Conservation (phyloP, 2,888 invertebrate genomes). For the Rhamnusium bicolor region DNA sequence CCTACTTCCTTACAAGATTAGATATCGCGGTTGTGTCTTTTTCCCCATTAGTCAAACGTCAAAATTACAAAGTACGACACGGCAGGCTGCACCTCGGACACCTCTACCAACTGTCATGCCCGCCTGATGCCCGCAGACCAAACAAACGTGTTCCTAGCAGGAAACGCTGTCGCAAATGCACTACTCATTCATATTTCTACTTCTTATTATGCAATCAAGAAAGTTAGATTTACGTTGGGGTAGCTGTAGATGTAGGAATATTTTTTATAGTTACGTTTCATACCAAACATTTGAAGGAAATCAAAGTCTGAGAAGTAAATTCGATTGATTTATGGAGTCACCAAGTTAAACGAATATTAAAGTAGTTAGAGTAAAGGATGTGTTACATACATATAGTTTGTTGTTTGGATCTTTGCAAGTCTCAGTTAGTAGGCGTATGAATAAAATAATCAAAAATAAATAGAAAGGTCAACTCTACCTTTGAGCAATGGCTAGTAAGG, state of each 20-base stretch:
- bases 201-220: slow-evolving; percentile 23
- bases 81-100: slow-evolving; percentile 45
- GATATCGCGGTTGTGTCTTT: slow-evolving; percentile 42
- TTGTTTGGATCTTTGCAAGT: no score
- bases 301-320: background rate
- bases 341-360: no score
- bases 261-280: background rate
- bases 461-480: no score
- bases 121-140: slow-evolving; percentile 5
- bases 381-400: no score
- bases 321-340: no score
- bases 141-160: slow-evolving; percentile 22
- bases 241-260: background rate
- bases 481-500: no score
- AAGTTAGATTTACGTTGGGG: slow-evolving; percentile 12
- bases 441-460: no score
- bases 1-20: slow-evolving; percentile 49
- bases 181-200: slow-evolving; percentile 17
- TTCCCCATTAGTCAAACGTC: slow-evolving; percentile 52
- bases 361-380: no score
- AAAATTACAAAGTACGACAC: slow-evolving; percentile 53
- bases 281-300: background rate
- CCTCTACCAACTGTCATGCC: slow-evolving; percentile 21
- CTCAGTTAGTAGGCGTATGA: no score
- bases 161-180: slow-evolving; percentile 20